A percentile compares a stretch with the other conserved stretches of the same genome.
These are phyloP conservation scores for Teleogryllus oceanicus DNA, from an alignment of 2,888 invertebrate genomes.

Conservation along the genomic window DNA sequence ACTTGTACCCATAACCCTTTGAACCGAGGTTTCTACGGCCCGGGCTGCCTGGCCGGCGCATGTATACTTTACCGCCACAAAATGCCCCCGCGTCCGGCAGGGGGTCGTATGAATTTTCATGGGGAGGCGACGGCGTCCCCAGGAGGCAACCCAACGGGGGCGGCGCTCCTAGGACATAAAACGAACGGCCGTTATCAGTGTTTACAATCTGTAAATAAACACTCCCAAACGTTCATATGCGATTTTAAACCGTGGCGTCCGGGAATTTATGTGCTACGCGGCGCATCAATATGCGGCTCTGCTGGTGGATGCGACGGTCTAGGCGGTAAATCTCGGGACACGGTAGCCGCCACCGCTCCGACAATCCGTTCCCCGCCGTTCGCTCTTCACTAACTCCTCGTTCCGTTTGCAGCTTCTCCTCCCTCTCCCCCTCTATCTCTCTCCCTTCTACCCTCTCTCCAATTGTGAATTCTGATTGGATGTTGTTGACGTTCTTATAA, in stretches of 20 bases:
- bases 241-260: conserved; percentile 1
- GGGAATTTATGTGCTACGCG: neutral
- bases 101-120: neutral
- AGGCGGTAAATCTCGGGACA: neutral
- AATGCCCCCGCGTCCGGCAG: neutral
- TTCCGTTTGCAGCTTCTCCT: too few species aligned
- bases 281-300: neutral
- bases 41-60: too few species aligned
- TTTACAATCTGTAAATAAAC: conserved; percentile 18
- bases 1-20: too few species aligned
- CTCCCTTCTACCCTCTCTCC: too few species aligned
- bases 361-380: neutral
- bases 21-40: too few species aligned
- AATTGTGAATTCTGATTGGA: too few species aligned
- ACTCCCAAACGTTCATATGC: conserved; percentile 18
- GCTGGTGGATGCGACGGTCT: neutral
- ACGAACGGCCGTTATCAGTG: conserved; percentile 1
- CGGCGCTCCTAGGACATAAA: neutral
- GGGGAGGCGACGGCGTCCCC: neutral
- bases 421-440: too few species aligned
- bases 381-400: too few species aligned
- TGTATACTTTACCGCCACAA: too few species aligned
- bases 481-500: too few species aligned
- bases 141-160: neutral
- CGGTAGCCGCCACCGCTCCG: neutral